phyloP scores from a whole-genome alignment of 1,140 invertebrate genomes.

The Vanessa atalanta region DNA sequence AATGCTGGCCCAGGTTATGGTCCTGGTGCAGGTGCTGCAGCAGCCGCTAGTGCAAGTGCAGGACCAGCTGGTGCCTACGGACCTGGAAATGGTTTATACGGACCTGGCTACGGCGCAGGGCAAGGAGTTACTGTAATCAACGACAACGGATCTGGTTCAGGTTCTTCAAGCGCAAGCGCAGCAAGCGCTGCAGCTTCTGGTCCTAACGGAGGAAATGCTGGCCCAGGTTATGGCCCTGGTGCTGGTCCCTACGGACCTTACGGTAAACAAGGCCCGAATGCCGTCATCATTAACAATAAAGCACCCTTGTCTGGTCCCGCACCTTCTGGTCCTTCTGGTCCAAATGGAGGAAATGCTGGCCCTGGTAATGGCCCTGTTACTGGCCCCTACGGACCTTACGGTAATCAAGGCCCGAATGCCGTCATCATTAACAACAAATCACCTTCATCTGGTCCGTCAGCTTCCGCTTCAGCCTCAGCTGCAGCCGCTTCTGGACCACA shows the following conservation, averaged over 20 bases:
- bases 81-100: too few species aligned
- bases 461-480: background rate
- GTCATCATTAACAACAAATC: conserved; percentile 13
- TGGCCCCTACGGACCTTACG: conserved; percentile 24
- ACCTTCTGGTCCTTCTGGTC: background rate
- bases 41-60: too few species aligned
- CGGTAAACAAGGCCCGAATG: conserved; percentile 21
- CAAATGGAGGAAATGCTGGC: background rate
- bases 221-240: background rate
- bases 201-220: background rate
- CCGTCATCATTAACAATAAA: conserved; percentile 7
- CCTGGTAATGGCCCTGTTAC: background rate
- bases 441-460: conserved; percentile 12
- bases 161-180: too few species aligned
- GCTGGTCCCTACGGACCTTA: conserved; percentile 22
- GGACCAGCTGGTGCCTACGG: too few species aligned
- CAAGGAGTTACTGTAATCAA: too few species aligned
- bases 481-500: conserved; percentile 6
- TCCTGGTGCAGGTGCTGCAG: too few species aligned
- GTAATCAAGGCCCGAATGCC: conserved; percentile 20
- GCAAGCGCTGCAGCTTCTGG: too few species aligned
- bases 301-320: conserved; percentile 3
- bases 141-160: too few species aligned
- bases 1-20: too few species aligned
- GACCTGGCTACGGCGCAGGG: too few species aligned